Evolutionary conservation across 2,797 vertebrate genomes (phyloP), one percentile per base, ranked within the genome.

Genomic region (Cynopterus sphinx): DNA sequence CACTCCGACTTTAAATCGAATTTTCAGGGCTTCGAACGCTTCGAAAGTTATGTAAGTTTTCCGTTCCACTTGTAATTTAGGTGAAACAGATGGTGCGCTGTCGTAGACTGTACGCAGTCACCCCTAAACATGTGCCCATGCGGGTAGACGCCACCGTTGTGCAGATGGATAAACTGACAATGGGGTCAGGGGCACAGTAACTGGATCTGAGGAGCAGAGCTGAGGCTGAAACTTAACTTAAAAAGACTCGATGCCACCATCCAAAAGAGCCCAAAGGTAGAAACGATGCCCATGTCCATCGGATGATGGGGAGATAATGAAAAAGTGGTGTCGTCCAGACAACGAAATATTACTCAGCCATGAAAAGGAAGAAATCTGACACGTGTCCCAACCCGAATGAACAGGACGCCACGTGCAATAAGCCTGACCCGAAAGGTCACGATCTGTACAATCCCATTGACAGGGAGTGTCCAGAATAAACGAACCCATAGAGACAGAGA

Each of bases 11-110:
- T 78, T 77, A 68, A 87, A 63, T 26, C 74, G 70, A 68, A 86
- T 74, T 90, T 73, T 68, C 1, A 0, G 67, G 83, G 33, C 17
- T 41, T 85, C 53, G 28, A n/a, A 70, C n/a, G 39, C 43, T 70
- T 91, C 87, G 70, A 63, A 87, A 90, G 24, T 63, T 65, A 41
- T 4, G 51, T 92, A 31, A 43, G 65, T 85, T 68, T 73, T 51
- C 57, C 9, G 24, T 12, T 39, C 28, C 9, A 26, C 21, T 43
- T 70, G 24, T 13, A 59, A 96, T 12, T 74, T 13, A 78, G 74
- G 65, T 43, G 93, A 61, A 73, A 70, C 26, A 55, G 63, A 83
- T 17, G 43, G 65, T n/a, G 43, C 0, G 24, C 33, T 22, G 65
- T 3, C 22, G n/a, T 3, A 70, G 85, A 67, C 11, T 41, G 51